A percentile compares a stretch with the other conserved stretches of the same genome.
Conservation (phyloP, 2,888 invertebrate species). For the Linnaemya tessellans region DNA sequence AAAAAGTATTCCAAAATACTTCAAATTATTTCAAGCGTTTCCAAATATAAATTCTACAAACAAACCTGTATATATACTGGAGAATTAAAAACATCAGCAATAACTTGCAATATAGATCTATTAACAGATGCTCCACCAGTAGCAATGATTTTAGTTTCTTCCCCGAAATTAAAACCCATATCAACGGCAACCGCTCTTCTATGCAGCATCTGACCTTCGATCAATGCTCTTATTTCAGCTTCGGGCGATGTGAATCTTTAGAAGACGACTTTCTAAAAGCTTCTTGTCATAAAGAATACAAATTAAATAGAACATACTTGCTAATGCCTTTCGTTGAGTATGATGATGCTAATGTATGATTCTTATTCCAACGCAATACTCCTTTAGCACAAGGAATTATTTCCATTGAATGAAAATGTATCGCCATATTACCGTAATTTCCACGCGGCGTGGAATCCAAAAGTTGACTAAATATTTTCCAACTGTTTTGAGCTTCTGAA, state of each 20-base stretch:
- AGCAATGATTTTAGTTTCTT: conserved; percentile 90
- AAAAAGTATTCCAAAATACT: background rate
- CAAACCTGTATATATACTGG: conserved; percentile 93
- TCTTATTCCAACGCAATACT: conserved; percentile 87
- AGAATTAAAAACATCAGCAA: conserved; percentile 96
- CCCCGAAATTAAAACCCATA: conserved; percentile 89
- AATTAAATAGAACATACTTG: conserved; percentile 76
- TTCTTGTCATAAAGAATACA: background rate
- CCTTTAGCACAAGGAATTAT: conserved; percentile 87
- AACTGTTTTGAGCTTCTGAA: conserved; percentile 89
- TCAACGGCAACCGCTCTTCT: conserved; percentile 91
- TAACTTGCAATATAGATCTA: conserved; percentile 92
- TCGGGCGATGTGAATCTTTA: conserved; percentile 84
- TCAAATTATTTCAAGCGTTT: background rate
- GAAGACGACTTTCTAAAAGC: background rate
- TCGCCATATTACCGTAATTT: conserved; percentile 94
- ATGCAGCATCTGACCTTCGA: conserved; percentile 97
- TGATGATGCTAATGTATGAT: conserved; percentile 81
- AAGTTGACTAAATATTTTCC: conserved; percentile 93
- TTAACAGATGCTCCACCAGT: conserved; percentile 97
- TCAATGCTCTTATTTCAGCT: conserved; percentile 93
- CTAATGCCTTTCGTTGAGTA: conserved; percentile 79
- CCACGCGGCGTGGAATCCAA: conserved; percentile 93
- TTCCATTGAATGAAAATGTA: conserved; percentile 85
- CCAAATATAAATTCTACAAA: background rate